These are phyloP conservation scores for Neosalanx taihuensis DNA, from an alignment of 2,797 vertebrate genomes.

Conservation along the genomic window DNA sequence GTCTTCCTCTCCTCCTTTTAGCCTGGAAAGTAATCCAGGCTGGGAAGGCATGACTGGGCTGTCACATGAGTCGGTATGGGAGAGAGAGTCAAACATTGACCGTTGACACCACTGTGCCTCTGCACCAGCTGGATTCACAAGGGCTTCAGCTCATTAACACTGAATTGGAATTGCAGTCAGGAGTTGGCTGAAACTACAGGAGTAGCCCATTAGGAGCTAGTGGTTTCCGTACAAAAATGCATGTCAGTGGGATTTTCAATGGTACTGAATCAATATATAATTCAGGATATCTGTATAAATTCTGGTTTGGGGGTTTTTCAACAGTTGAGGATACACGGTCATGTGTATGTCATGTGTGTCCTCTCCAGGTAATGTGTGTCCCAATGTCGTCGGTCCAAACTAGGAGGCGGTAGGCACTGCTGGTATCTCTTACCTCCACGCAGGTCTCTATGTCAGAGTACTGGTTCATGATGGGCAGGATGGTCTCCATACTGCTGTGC, in stretches of 20 bases:
- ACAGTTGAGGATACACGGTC: neutral
- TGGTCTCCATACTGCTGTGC: conserved; percentile 99
- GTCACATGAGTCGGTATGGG: conserved; percentile 27
- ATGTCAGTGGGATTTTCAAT: neutral
- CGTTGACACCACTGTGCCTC: conserved; percentile 27
- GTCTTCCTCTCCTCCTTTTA: conserved; percentile 33
- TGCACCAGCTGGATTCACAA: conserved; percentile 26
- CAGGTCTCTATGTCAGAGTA: conserved; percentile 98
- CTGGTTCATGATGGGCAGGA: conserved; percentile 98
- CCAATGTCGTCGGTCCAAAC: neutral
- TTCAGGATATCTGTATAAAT: too few relatives aligned
- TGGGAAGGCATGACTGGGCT: conserved; percentile 26
- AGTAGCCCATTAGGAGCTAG: neutral
- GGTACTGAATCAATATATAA: neutral
- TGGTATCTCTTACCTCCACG: conserved; percentile 83
- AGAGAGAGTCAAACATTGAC: conserved; percentile 28
- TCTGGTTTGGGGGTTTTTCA: too few relatives aligned
- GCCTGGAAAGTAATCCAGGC: conserved; percentile 52
- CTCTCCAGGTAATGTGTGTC: too few relatives aligned
- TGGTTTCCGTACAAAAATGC: neutral
- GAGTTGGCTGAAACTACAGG: conserved; percentile 8
- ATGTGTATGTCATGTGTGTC: too few relatives aligned
- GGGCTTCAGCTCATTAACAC: conserved; percentile 37
- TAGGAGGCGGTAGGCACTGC: neutral
- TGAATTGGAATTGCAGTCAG: neutral